Percentiles rank a stretch among this genome's conserved stretches.
Evolutionary conservation across 2,888 invertebrate species (phyloP).

Genomic region (Desoria tigrina): DNA sequence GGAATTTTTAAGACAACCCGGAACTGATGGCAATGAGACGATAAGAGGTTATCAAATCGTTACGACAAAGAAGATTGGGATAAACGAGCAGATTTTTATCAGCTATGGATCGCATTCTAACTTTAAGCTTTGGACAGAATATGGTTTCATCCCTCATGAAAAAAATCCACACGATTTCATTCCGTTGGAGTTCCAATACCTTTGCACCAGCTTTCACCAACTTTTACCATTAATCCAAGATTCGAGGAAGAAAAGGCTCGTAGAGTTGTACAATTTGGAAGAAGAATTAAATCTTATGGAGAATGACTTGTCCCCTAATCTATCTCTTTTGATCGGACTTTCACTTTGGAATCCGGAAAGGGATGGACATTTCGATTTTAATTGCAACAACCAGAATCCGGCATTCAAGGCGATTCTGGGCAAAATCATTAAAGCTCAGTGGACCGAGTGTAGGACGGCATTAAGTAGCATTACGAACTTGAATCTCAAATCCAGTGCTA

Average conservation of each 20-base stretch:
- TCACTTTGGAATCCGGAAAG: constrained; percentile 35
- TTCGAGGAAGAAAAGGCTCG: constrained; percentile 31
- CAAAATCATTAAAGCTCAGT: no score
- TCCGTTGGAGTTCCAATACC: constrained; percentile 60
- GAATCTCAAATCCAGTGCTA: neutral
- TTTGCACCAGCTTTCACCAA: neutral
- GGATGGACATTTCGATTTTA: constrained; percentile 20
- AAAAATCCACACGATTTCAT: constrained; percentile 70
- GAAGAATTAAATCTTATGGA: constrained; percentile 36
- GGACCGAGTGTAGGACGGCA: no score
- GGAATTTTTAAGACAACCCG: constrained; percentile 55
- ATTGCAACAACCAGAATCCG: no score
- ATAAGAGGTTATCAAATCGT: constrained; percentile 62
- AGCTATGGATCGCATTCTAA: constrained; percentile 84
- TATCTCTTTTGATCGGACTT: constrained; percentile 33
- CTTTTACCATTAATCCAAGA: constrained; percentile 23
- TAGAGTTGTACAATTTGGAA: constrained; percentile 27
- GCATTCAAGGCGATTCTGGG: no score
- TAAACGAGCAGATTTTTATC: constrained; percentile 78
- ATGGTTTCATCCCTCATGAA: constrained; percentile 75
- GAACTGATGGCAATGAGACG: no score
- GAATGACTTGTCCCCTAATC: constrained; percentile 45
- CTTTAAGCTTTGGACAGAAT: constrained; percentile 76
- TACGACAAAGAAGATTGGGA: constrained; percentile 62
- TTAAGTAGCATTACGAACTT: no score